A percentile compares a stretch with the other conserved stretches of the same genome.
Evolutionary conservation across 2,888 invertebrate genomes (phyloP).

Genomic region (Phyllotreta striolata): DNA sequence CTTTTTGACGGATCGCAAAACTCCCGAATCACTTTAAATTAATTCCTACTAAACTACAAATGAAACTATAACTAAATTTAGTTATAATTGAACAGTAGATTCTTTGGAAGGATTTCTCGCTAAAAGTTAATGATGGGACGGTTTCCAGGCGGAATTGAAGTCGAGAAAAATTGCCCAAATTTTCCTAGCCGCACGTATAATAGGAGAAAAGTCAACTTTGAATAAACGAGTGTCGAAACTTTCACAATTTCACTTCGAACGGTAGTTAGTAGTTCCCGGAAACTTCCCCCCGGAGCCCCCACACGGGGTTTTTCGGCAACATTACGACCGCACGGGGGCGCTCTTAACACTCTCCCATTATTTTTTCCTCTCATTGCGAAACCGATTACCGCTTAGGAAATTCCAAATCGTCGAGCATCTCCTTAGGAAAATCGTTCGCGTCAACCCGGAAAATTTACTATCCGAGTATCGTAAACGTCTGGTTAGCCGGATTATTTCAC

Average conservation of each 20-base stretch:
- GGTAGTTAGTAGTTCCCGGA: constrained; percentile 19
- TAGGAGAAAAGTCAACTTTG: constrained; percentile 15
- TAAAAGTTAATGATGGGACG: too few relatives aligned
- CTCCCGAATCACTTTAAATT: background rate
- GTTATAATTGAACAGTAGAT: too few relatives aligned
- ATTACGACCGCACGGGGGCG: too few relatives aligned
- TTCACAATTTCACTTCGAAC: constrained; percentile 22
- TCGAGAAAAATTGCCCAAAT: constrained; percentile 28
- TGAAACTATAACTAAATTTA: too few relatives aligned
- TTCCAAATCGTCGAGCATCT: too few relatives aligned
- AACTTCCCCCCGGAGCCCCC: constrained; percentile 4
- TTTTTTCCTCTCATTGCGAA: too few relatives aligned
- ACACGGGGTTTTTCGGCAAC: background rate
- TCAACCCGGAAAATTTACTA: constrained; percentile 21
- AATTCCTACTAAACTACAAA: background rate
- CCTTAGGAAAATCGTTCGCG: too few relatives aligned
- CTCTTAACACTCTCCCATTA: too few relatives aligned
- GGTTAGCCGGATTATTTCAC: constrained; percentile 32
- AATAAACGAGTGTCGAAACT: constrained; percentile 25
- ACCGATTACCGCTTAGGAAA: background rate
- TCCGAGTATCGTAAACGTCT: constrained; percentile 25
- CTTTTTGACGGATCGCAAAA: constrained; percentile 22
- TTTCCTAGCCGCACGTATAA: constrained; percentile 17
- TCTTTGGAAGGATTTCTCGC: too few relatives aligned
- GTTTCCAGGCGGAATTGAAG: too few relatives aligned